Conservation (phyloP, 2,797 vertebrate genomes). For the Anniella stebbinsi region DNA sequence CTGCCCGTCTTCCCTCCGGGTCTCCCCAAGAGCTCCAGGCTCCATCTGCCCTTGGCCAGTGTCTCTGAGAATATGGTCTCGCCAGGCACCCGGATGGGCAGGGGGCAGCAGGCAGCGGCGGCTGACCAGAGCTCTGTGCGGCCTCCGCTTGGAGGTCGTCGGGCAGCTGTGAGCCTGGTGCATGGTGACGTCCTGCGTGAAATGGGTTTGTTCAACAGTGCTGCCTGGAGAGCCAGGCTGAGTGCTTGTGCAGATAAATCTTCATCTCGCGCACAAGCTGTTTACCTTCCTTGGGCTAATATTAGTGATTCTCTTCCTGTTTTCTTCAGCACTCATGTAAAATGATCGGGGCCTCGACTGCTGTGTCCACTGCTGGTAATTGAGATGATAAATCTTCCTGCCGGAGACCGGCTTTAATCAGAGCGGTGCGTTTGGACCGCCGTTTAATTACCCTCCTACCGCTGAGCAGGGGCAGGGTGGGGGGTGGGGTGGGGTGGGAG, state of each 20-base stretch:
- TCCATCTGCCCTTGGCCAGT: no score
- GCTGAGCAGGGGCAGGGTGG: conserved; percentile 57
- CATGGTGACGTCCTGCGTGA: neutral
- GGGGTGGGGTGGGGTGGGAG: conserved; percentile 52
- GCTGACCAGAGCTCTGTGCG: neutral
- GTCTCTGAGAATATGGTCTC: neutral
- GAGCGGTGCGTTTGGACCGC: conserved; percentile 73
- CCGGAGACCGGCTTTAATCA: conserved; percentile 78
- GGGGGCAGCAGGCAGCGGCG: neutral
- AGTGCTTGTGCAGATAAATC: conserved; percentile 62
- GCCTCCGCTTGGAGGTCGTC: rapidly evolving
- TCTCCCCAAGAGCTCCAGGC: no score
- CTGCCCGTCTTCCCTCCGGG: no score
- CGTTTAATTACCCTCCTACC: conserved; percentile 75
- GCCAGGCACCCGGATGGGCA: rapidly evolving
- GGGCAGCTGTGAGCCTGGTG: neutral
- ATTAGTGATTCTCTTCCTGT: conserved; percentile 60
- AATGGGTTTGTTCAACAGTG: conserved; percentile 36
- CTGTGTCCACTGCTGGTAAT: conserved; percentile 78
- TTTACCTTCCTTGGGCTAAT: conserved; percentile 76
- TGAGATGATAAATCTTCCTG: conserved; percentile 84
- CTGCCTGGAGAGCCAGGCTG: conserved; percentile 53
- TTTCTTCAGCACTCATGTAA: conserved; percentile 70
- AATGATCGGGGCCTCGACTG: conserved; percentile 63
- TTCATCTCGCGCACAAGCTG: conserved; percentile 62